phyloP scores from a whole-genome alignment of 2,888 invertebrate species.

The Argyresthia albistria region DNA sequence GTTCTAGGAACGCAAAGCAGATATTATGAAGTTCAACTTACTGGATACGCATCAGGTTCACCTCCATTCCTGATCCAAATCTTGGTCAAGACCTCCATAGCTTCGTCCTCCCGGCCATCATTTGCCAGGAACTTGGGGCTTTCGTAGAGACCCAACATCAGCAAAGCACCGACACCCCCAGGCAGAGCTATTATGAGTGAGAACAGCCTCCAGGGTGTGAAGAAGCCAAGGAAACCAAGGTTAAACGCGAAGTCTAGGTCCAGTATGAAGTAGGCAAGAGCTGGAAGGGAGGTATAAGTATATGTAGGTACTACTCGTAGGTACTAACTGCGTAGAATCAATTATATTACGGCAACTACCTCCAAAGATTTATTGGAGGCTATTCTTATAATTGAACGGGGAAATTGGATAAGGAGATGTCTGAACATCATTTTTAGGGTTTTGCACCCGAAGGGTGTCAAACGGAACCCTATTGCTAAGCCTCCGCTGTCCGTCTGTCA shows the following conservation, averaged over 20 bases:
- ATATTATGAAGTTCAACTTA: slow-evolving; percentile 17
- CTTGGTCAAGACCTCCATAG: slow-evolving; percentile 69
- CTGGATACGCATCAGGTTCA: slow-evolving; percentile 32
- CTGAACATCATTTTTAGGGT: no score
- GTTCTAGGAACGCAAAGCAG: not conserved
- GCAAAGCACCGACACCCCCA: slow-evolving; percentile 71
- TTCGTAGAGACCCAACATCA: slow-evolving; percentile 75
- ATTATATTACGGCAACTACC: no score
- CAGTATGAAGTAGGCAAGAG: slow-evolving; percentile 45
- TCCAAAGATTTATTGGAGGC: no score
- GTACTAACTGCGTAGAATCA: no score
- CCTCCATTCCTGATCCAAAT: slow-evolving; percentile 74
- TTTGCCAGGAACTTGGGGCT: slow-evolving; percentile 84
- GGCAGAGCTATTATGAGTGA: slow-evolving; percentile 72
- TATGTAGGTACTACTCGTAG: no score
- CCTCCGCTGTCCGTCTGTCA: no score
- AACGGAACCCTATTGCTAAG: no score
- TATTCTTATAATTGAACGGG: no score
- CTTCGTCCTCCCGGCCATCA: slow-evolving; percentile 74
- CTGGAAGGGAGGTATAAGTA: slow-evolving; percentile 24
- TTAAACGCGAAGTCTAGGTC: slow-evolving; percentile 43
- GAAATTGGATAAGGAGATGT: no score
- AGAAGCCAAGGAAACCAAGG: slow-evolving; percentile 35
- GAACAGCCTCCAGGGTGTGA: slow-evolving; percentile 52
- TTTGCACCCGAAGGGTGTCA: no score